Conservation (phyloP, 2,797 vertebrate species). For the Tinamus major region DNA sequence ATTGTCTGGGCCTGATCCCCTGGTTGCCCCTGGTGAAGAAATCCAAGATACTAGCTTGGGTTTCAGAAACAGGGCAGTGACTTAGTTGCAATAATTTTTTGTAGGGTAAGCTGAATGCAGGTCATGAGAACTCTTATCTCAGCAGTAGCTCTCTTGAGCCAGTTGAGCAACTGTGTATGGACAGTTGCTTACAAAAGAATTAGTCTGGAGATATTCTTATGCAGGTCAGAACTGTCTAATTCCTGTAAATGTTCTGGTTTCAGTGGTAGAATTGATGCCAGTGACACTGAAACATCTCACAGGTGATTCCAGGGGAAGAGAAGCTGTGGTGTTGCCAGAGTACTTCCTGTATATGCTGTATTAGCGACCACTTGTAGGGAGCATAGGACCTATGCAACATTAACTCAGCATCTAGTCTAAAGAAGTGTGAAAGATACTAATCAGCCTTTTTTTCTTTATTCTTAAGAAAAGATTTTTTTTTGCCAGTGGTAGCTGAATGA, state of each 20-base stretch:
- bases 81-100: neutral
- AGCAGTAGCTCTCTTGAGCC: neutral
- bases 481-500: neutral
- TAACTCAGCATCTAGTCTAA: neutral
- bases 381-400: neutral
- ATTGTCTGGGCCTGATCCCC: no score
- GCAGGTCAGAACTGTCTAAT: neutral
- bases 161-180: neutral
- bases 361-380: neutral
- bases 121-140: neutral
- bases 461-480: neutral
- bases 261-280: neutral
- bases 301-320: neutral
- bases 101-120: neutral
- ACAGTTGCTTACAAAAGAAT: rapidly evolving
- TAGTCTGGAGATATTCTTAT: neutral
- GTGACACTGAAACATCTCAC: neutral
- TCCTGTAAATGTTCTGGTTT: neutral
- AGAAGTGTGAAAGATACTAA: neutral
- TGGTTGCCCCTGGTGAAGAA: neutral
- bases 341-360: neutral
- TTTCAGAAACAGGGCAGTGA: neutral
- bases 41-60: neutral
- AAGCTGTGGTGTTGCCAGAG: neutral
- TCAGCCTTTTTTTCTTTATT: neutral